Base-by-base conservation (phyloP, 2,888 invertebrate genomes). In the Digitonthophagus gazella region DNA sequence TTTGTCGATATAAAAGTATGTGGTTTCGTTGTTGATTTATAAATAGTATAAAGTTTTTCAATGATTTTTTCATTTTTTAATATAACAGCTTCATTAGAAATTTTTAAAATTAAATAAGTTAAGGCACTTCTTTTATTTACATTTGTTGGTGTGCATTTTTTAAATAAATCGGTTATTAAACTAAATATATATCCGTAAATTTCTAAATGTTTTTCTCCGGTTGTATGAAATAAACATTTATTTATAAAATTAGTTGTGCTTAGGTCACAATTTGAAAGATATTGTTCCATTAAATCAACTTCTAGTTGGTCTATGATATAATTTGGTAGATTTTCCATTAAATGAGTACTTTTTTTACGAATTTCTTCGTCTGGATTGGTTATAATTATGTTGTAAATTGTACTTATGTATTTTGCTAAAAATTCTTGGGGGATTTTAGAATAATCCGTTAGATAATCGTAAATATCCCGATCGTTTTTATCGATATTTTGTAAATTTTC, bases 401-500 rank as follows among this genome's bases (percentile, higher is more conserved):
- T 14, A 15, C 20, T 19, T 14, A 66, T 28, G 44, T 66, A 66
- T 11, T 22, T 19, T 0, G 58, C n/a, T 3, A 58, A 14, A 11
- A 58, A 66, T 22, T 66, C 16, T 18, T 18, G 28, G 0, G 66
- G 66, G 4, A 66, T 22, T 5, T 67, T 64, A 20, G 56, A n/a
- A 2, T 14, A 14, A 4, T 66, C 20, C 15, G 58, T 22, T 15
- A 66, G 15, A 8, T 3, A 63, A 64, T 67, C 64, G 5, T 64
- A 67, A 11, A 67, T 63, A 15, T 15, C 63, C n/a, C n/a, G 15
- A 15, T 67, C 67, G n/a, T 19, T 28, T 11, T 56, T 15, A 16
- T 64, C 64, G 15, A 67, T 63, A 2, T 15, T 56, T 1, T 67
- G 15, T 22, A 67, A 19, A 64, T 67, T 67, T 8, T 8, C 11